These are phyloP conservation scores for Lepidocyrtoides sp. DNA, from an alignment of 2,888 invertebrate species.

Conservation along the genomic window DNA sequence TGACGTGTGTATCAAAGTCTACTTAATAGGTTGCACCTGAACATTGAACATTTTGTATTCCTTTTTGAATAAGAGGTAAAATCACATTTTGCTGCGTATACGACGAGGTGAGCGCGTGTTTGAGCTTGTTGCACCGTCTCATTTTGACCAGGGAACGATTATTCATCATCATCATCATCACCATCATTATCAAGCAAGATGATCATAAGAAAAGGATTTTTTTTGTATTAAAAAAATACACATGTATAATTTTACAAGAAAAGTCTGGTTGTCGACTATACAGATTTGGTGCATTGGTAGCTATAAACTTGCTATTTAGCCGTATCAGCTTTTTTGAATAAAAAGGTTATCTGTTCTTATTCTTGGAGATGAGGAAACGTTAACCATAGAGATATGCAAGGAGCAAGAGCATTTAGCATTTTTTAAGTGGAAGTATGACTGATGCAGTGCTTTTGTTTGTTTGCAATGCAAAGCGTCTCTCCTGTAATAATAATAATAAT, in stretches of 20 bases:
- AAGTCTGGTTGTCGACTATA: not conserved
- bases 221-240: not conserved
- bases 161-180: conserved; percentile 46
- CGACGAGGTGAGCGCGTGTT: conserved; percentile 62
- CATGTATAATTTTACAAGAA: not conserved
- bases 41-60: conserved; percentile 4
- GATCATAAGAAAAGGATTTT: conserved; percentile 8
- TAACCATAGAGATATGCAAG: conserved; percentile 5
- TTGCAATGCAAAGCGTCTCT: conserved; percentile 58
- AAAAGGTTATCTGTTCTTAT: conserved; percentile 8
- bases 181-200: conserved; percentile 12
- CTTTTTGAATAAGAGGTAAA: not conserved
- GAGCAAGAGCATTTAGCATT: conserved; percentile 25
- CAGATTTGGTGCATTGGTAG: not conserved
- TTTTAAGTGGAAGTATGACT: conserved; percentile 4
- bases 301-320: not conserved
- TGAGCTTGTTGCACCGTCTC: conserved; percentile 58
- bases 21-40: not conserved
- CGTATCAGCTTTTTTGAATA: not conserved
- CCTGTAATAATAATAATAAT: conserved; percentile 6
- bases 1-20: conserved; percentile 21
- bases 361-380: conserved; percentile 1
- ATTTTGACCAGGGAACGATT: conserved; percentile 63
- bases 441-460: conserved; percentile 37
- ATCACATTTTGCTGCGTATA: not conserved